These are phyloP conservation scores for Platalea minor DNA, from an alignment of 2,797 vertebrate genomes.

Conservation along the genomic window DNA sequence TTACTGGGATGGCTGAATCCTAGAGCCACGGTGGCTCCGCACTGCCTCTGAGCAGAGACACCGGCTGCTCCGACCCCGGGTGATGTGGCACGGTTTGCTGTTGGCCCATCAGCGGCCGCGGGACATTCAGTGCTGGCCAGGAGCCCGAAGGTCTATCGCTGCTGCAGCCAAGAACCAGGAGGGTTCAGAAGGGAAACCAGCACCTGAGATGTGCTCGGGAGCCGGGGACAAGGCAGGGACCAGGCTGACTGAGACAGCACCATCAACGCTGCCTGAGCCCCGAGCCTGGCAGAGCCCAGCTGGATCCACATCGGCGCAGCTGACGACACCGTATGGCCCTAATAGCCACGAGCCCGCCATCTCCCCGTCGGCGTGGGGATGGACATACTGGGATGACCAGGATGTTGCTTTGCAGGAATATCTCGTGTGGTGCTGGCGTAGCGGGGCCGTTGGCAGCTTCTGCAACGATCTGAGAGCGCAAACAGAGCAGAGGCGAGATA, in stretches of 20 bases:
- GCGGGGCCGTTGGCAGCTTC: constrained; percentile 3
- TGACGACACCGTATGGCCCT: neutral
- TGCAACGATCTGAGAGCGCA: neutral
- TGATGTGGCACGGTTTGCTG: neutral
- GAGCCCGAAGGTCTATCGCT: neutral
- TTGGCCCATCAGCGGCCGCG: neutral
- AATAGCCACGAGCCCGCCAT: neutral
- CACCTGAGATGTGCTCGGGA: neutral
- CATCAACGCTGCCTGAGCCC: neutral
- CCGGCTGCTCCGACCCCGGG: neutral
- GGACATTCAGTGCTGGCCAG: neutral
- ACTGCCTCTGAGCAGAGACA: neutral
- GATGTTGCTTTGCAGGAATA: constrained; percentile 8
- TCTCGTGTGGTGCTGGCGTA: neutral
- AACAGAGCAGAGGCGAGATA: neutral
- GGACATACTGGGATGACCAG: neutral
- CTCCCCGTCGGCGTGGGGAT: rapidly evolving
- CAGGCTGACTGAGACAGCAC: neutral
- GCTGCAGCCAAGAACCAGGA: neutral
- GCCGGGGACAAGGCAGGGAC: neutral
- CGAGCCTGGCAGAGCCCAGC: neutral
- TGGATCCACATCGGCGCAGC: neutral
- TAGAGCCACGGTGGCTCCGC: neutral
- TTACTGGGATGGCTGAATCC: neutral
- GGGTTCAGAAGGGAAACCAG: neutral